These are phyloP conservation scores for Bursaphelenchus okinawaensis DNA, from an alignment of 2,888 invertebrate species.

Conservation along the genomic window DNA sequence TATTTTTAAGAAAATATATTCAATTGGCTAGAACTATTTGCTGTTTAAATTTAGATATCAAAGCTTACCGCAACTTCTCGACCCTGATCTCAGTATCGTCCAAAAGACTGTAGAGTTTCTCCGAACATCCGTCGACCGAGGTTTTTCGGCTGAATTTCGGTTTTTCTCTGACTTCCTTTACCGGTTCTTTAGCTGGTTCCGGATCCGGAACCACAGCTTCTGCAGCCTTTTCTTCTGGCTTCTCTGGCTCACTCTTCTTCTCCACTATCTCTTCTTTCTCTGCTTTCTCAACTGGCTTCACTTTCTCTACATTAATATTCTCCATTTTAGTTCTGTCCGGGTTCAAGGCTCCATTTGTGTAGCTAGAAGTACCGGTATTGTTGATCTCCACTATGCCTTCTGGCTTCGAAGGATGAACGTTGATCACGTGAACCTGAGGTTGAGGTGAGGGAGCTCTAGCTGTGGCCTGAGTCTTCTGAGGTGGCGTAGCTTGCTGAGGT, in stretches of 20 bases:
- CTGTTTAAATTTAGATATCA: constrained; percentile 11
- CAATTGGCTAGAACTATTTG: not conserved
- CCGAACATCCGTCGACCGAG: constrained; percentile 28
- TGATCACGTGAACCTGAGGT: constrained; percentile 7
- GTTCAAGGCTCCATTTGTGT: constrained; percentile 23
- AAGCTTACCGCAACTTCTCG: constrained; percentile 37
- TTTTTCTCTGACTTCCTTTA: not conserved
- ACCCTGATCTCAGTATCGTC: constrained; percentile 46
- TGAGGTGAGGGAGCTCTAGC: not conserved
- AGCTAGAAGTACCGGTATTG: constrained; percentile 17
- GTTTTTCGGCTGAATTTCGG: constrained; percentile 14
- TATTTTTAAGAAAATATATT: not conserved
- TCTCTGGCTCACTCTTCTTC: not conserved
- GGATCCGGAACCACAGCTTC: not conserved
- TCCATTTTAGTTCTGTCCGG: constrained; percentile 2
- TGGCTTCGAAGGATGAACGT: constrained; percentile 10
- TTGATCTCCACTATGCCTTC: constrained; percentile 27
- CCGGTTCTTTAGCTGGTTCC: not conserved
- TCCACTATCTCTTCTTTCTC: not conserved
- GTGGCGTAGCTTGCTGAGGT: not conserved
- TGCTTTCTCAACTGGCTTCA: not conserved
- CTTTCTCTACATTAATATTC: too few species aligned
- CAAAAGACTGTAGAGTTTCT: constrained; percentile 40
- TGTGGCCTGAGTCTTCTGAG: not conserved
- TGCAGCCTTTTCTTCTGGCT: not conserved